Percentiles rank a stretch among this genome's conserved stretches.
phyloP scores from a whole-genome alignment of 2,888 invertebrate genomes.

The Drosophila algonquin region DNA sequence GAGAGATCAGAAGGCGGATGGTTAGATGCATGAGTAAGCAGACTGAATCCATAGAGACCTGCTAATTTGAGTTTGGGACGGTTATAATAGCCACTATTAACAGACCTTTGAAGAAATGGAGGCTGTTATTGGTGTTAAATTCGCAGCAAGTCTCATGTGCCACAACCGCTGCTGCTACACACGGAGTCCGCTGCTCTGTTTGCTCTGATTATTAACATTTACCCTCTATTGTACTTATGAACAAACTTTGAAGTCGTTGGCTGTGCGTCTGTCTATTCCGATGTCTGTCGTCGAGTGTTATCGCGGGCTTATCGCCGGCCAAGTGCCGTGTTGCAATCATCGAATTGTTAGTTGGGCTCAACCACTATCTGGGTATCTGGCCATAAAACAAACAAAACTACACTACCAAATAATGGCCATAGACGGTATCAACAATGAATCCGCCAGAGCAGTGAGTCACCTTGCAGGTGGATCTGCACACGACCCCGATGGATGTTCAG shows the following conservation, averaged over 20 bases:
- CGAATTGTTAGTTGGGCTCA: slow-evolving; percentile 32
- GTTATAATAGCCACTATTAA: slow-evolving; percentile 38
- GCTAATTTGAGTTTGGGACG: slow-evolving; percentile 57
- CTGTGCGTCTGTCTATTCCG: slow-evolving; percentile 5
- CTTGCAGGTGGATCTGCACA: slow-evolving; percentile 1
- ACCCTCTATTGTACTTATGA: not conserved
- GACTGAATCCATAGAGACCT: slow-evolving; percentile 30
- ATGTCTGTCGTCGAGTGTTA: slow-evolving; percentile 18
- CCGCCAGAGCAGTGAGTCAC: slow-evolving; percentile 19
- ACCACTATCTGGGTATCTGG: slow-evolving; percentile 27
- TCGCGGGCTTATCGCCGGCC: slow-evolving; percentile 50
- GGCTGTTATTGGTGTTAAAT: slow-evolving; percentile 53
- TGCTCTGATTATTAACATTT: slow-evolving; percentile 44
- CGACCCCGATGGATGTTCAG: not conserved
- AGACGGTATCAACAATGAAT: not conserved
- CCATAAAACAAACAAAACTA: slow-evolving; percentile 10
- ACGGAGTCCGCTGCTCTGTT: slow-evolving; percentile 11
- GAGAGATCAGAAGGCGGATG: slow-evolving; percentile 19
- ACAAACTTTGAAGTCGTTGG: not conserved
- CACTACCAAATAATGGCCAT: slow-evolving; percentile 14
- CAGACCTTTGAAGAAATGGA: slow-evolving; percentile 18
- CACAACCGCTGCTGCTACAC: slow-evolving; percentile 14
- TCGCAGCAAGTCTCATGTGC: slow-evolving; percentile 35
- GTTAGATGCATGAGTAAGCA: slow-evolving; percentile 43
- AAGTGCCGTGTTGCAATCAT: slow-evolving; percentile 25